Percentiles rank a stretch among this genome's conserved stretches.
phyloP scores from a whole-genome alignment of 2,797 vertebrate genomes.

The Novumbra hubbsi region DNA sequence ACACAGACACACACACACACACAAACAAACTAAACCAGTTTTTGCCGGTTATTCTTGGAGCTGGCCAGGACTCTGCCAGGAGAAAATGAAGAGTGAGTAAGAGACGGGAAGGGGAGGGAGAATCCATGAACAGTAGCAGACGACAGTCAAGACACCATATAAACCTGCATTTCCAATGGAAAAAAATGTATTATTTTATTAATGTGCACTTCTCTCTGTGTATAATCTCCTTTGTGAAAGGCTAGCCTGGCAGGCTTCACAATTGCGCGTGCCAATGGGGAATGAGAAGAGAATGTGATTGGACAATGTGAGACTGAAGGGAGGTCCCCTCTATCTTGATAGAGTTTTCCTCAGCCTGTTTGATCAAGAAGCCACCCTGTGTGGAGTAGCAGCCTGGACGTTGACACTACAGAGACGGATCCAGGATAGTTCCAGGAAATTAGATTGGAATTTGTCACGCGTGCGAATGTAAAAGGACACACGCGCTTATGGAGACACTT shows the following conservation, averaged over 20 bases:
- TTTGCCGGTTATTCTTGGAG: too few relatives aligned
- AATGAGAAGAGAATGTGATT: background rate
- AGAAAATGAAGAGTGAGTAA: background rate
- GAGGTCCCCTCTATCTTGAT: background rate
- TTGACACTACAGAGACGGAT: background rate
- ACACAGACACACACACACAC: too few relatives aligned
- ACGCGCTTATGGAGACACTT: constrained; percentile 13
- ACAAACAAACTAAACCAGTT: too few relatives aligned
- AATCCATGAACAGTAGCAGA: background rate
- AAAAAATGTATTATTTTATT: too few relatives aligned
- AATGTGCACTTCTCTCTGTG: background rate
- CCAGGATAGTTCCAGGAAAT: background rate
- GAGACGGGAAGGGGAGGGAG: constrained; percentile 18
- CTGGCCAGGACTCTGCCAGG: too few relatives aligned
- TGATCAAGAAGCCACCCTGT: too few relatives aligned
- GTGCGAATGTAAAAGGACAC: background rate
- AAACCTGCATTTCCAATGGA: too few relatives aligned
- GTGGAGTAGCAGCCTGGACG: background rate
- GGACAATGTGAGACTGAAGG: background rate
- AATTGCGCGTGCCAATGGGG: background rate
- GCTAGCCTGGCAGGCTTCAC: background rate
- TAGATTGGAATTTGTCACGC: background rate
- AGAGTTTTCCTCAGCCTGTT: too few relatives aligned
- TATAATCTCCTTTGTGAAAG: background rate
- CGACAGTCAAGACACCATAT: too few relatives aligned